These are phyloP conservation scores for Drosophila maculinotata DNA, from an alignment of 2,888 invertebrate species.

Conservation along the genomic window DNA sequence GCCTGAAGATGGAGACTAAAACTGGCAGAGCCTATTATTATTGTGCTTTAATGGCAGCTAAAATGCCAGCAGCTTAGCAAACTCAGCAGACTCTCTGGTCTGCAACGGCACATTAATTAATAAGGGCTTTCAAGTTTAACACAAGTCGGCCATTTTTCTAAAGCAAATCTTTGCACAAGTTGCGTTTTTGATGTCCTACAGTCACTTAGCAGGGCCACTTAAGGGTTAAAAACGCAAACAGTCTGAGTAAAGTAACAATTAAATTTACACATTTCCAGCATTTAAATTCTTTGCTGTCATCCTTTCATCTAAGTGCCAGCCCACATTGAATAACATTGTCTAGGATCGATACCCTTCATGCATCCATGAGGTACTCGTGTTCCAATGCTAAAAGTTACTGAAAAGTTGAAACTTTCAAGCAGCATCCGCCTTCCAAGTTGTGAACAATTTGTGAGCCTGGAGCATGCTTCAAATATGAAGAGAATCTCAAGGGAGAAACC, in stretches of 20 bases:
- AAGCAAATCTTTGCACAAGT: conserved; percentile 7
- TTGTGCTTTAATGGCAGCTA: conserved; percentile 74
- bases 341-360: conserved; percentile 17
- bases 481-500: conserved; percentile 1
- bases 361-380: conserved; percentile 20
- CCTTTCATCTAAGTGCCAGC: conserved; percentile 10
- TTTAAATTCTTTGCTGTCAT: conserved; percentile 38
- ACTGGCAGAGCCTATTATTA: conserved; percentile 65
- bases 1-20: conserved; percentile 25
- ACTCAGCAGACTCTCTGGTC: conserved; percentile 17
- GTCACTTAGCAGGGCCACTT: background rate
- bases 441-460: conserved; percentile 48
- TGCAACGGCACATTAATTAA: conserved; percentile 59
- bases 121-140: conserved; percentile 41
- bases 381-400: conserved; percentile 33
- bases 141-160: conserved; percentile 1
- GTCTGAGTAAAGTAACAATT: background rate
- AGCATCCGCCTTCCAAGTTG: conserved; percentile 57
- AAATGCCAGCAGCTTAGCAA: conserved; percentile 63
- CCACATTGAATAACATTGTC: conserved; percentile 7
- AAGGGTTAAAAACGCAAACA: background rate
- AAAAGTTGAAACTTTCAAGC: conserved; percentile 48
- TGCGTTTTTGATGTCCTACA: background rate
- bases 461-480: conserved; percentile 45
- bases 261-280: conserved; percentile 38